These are phyloP conservation scores for Neolamprologus cancellatus DNA, from an alignment of 2,113 vertebrate species.

Conservation along the genomic window DNA sequence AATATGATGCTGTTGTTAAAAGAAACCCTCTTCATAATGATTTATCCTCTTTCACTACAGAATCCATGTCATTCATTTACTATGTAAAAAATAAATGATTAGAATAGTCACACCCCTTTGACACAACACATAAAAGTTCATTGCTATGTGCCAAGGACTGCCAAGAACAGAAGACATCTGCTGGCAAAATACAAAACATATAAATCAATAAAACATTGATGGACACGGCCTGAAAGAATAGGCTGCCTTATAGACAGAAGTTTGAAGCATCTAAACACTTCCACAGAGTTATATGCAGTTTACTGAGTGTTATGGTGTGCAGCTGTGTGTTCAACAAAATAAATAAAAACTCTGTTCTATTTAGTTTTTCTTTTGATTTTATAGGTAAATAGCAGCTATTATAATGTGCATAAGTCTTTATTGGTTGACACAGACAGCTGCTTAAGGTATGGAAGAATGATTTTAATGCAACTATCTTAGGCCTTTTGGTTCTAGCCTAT, in stretches of 20 bases:
- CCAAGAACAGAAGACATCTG: not conserved
- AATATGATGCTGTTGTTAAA: not conserved
- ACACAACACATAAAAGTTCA: not conserved
- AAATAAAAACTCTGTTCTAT: not conserved
- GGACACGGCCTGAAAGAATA: not conserved
- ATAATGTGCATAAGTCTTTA: not conserved
- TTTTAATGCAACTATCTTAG: not conserved
- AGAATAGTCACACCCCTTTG: not conserved
- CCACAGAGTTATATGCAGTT: not conserved
- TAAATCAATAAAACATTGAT: not conserved
- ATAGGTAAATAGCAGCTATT: not conserved
- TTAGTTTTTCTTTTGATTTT: not conserved
- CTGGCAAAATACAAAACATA: not conserved
- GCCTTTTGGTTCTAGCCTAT: not conserved
- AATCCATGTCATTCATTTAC: not conserved
- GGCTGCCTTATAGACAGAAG: not conserved
- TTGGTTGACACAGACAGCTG: not conserved
- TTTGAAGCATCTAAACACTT: not conserved
- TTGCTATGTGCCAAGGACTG: not conserved
- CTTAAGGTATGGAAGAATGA: not conserved
- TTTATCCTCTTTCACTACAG: not conserved
- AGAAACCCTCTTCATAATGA: not conserved
- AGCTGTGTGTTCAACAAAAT: not conserved
- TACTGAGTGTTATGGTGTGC: not conserved
- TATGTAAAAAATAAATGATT: not conserved